Conservation (phyloP, 2,888 invertebrate species). For the Homarus gammarus region DNA sequence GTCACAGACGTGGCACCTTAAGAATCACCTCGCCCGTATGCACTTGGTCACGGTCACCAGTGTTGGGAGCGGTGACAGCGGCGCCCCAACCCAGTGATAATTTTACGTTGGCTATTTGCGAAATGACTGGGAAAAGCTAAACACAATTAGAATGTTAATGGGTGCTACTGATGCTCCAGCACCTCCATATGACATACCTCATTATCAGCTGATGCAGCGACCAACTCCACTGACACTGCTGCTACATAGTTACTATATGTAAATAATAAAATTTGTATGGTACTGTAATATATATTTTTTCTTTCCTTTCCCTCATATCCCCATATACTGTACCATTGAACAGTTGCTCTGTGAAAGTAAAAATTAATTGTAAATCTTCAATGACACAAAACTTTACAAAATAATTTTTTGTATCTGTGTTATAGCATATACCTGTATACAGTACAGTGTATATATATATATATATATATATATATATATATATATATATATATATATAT, state of each 20-base stretch:
- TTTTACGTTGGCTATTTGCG: too few species aligned
- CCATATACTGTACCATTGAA: neutral
- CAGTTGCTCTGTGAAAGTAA: too few species aligned
- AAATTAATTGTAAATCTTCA: too few species aligned
- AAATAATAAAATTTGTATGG: constrained; percentile 49
- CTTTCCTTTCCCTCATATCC: neutral
- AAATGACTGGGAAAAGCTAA: neutral
- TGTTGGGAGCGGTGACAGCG: neutral
- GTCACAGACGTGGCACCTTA: constrained; percentile 68
- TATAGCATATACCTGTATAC: neutral
- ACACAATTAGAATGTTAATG: constrained; percentile 12
- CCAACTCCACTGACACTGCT: constrained; percentile 26
- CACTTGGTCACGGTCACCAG: constrained; percentile 31
- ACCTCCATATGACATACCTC: constrained; percentile 45
- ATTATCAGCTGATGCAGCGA: constrained; percentile 22
- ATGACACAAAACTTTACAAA: too few species aligned
- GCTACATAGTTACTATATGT: constrained; percentile 32
- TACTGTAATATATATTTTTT: neutral
- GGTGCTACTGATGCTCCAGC: constrained; percentile 9
- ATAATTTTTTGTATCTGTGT: neutral
- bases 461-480: constrained; percentile 52
- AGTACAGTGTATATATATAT: constrained; percentile 23
- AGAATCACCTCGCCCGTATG: constrained; percentile 64
- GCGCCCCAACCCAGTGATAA: neutral
- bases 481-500: constrained; percentile 53